phyloP scores from a whole-genome alignment of 2,888 invertebrate genomes.

The Chaetogeoica ovagalla region DNA sequence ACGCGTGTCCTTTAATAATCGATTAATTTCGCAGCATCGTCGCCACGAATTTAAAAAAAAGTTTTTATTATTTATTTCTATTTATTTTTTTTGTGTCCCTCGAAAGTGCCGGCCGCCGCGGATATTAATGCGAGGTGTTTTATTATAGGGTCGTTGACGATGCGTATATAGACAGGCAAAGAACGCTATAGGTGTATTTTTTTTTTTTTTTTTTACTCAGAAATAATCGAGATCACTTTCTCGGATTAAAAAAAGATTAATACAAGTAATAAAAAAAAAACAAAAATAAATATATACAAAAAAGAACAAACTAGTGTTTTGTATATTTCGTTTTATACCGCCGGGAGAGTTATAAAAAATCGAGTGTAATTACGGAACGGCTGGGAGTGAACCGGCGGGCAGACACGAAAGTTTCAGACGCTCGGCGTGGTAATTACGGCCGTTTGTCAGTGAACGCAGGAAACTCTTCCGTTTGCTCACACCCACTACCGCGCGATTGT shows the following conservation, averaged over 20 bases:
- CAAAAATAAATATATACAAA: not conserved
- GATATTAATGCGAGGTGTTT: constrained; percentile 35
- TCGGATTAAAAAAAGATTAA: constrained; percentile 49
- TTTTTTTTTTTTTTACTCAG: constrained; percentile 14
- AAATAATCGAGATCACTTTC: constrained; percentile 44
- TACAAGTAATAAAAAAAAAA: constrained; percentile 43
- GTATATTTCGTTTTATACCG: constrained; percentile 29
- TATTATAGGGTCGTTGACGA: constrained; percentile 34
- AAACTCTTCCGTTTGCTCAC: constrained; percentile 7
- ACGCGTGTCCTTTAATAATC: no score
- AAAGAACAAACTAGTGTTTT: constrained; percentile 15
- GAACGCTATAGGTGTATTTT: constrained; percentile 17
- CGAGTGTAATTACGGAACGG: constrained; percentile 38
- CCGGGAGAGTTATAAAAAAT: constrained; percentile 35
- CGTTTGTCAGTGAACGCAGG: constrained; percentile 31
- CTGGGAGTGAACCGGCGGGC: not conserved
- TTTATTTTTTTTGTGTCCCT: not conserved
- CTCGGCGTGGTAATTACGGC: constrained; percentile 38
- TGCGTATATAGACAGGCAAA: not conserved
- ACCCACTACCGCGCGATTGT: constrained; percentile 3
- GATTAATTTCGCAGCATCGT: no score
- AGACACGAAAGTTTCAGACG: constrained; percentile 45
- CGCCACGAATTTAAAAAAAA: no score
- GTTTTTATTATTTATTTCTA: not conserved
- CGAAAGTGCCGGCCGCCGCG: not conserved